Conservation (phyloP, 2,113 vertebrate species). For the Aepyceros melampus region DNA sequence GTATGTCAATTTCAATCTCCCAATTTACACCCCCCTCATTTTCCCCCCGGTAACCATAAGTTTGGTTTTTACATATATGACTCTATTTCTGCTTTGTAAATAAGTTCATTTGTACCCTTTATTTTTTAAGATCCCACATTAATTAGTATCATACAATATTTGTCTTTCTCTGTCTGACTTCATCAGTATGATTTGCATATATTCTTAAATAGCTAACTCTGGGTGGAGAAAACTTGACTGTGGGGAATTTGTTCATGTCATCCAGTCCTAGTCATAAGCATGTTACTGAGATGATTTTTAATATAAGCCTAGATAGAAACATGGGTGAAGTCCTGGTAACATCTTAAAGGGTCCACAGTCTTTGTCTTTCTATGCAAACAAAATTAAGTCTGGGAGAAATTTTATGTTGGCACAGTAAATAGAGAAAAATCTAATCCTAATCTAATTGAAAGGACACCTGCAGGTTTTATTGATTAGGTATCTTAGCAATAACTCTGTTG, state of each 20-base stretch:
- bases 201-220: not conserved
- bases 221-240: not conserved
- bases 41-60: not conserved
- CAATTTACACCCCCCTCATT: not conserved
- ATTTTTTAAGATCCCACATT: not conserved
- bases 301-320: not conserved
- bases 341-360: not conserved
- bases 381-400: conserved; percentile 31
- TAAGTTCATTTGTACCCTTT: not conserved
- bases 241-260: not conserved
- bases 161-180: not conserved
- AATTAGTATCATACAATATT: not conserved
- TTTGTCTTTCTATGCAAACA: not conserved
- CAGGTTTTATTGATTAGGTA: conserved; percentile 62
- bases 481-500: conserved; percentile 50
- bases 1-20: not conserved
- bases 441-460: conserved; percentile 51
- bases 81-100: not conserved
- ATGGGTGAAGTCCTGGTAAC: not conserved
- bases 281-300: not conserved
- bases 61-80: not conserved
- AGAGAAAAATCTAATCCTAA: not conserved
- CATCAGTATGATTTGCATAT: not conserved
- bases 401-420: not conserved
- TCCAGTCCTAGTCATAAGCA: not conserved